Base-by-base conservation (phyloP, 1,140 invertebrate species). In the Bombus fervidus region DNA sequence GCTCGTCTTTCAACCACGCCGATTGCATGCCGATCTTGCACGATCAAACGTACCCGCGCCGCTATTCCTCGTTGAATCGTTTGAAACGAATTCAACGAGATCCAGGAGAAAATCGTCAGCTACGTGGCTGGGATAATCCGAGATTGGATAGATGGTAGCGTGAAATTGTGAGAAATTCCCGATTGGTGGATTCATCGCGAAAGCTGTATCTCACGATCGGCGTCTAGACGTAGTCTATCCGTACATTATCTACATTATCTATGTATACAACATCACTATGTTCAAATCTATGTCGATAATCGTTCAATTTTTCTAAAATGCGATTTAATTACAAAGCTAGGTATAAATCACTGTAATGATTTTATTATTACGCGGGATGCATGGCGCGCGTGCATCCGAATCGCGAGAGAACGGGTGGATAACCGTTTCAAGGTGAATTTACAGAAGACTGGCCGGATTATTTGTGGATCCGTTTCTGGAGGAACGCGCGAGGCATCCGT, bases 401-500 rank as follows among this genome's bases (percentile, higher is more conserved):
- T 76, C 47, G 34, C 37, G 47, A 41, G n/a, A 34, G 15, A 3
- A 37, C 84, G 68, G 71, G 37, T 75, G 77, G 87, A 43, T 82
- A 85, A 84, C 79, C 79, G 76, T 89, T 91, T 91, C 91, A 90
- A 91, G 90, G 91, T 91, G 86, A 91, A 91, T 91, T 91, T 91
- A 90, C 87, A 91, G 87, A 91, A 85, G 85, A 87, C 62, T 57
- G 85, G 66, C 66, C 83, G 62, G 87, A 91, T 91, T 91, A 91
- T 91, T 91, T 89, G 87, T 84, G 89, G 91, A 91, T 79, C 81
- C 78, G 86, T 74, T 86, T 66, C 68, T 37, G 83, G 87, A 76
- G 83, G 83, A 68, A 68, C 28, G 18, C 59, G 59, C n/a, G 28
- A 41, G 37, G 59, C 39, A 78, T 66, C n/a, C 62, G 62, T 31